Base-by-base conservation (phyloP, 2,113 vertebrate genomes). In the Puma concolor region DNA sequence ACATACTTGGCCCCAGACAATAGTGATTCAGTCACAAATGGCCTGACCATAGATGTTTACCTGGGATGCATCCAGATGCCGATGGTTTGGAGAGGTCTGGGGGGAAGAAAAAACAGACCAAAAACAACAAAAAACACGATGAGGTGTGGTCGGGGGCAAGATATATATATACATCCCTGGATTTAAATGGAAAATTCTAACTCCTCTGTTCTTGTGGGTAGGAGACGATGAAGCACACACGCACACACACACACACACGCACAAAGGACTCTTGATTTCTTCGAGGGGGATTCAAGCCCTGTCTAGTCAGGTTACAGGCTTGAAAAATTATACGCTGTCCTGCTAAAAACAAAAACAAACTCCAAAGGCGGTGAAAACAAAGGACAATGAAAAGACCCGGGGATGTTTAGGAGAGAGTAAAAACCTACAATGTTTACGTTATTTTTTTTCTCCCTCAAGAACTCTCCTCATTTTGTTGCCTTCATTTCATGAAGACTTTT, bases 171-270 rank as follows among this genome's bases (percentile, higher is more conserved):
- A 72, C 84, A 48, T 85, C 1, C 14, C 57, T 71, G 17, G 84
- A 92, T 94, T 85, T 69, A 95, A 88, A 88, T 69, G 44, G n/a
- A 66, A 71, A 36, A 69, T 63, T 91, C 16, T 60, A 67, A 63
- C 1, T 57, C 54, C 54, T 19, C 6, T 57, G 54, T 57, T 57
- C 54, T 57, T 19, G 17, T 19, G 54, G 17, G 17, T 17, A 19
- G 4, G 54, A 57, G 6, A 57, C 19, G 54, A 17, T 19, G 17
- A 57, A 57, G 54, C 5, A 44, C 1, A 0, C 41, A 6, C 41
- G 41, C 41, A 7, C 41, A 44, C 41, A 44, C 41, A 44, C 41
- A 1, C 41, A 44, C 41, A 44, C 41, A 44, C 41, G 2, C 17
- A 57, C 17, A 57, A 86, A 86, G 5, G 19, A 27, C 27, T 66